These are phyloP conservation scores for Papilio polyxenes DNA, from an alignment of 1,140 invertebrate genomes.

Conservation along the genomic window DNA sequence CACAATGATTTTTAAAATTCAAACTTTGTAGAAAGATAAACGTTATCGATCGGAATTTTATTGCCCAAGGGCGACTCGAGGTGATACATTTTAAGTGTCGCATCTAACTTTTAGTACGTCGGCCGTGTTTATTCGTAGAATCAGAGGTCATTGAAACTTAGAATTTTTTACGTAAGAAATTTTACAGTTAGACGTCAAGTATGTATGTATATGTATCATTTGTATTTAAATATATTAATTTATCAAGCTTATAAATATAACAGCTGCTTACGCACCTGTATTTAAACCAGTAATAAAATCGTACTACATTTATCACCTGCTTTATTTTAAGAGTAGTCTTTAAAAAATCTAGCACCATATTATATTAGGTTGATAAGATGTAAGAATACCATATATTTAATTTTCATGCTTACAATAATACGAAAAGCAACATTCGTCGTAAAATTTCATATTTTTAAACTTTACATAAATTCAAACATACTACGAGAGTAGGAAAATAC, in stretches of 20 bases:
- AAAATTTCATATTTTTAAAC: too few relatives aligned
- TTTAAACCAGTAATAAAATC: not conserved
- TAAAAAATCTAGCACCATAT: too few relatives aligned
- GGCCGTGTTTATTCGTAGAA: conserved; percentile 31
- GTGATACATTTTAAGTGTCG: conserved; percentile 38
- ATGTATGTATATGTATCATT: too few relatives aligned
- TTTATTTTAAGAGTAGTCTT: not conserved
- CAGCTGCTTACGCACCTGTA: not conserved
- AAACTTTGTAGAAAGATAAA: conserved; percentile 15
- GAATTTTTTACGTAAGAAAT: conserved; percentile 1
- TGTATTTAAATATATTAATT: conserved; percentile 1
- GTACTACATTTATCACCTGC: not conserved
- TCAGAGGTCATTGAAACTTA: conserved; percentile 11
- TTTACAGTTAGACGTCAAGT: not conserved
- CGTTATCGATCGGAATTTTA: conserved; percentile 37
- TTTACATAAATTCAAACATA: not conserved
- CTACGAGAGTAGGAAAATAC: not conserved
- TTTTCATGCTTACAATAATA: too few relatives aligned
- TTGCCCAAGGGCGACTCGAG: conserved; percentile 32
- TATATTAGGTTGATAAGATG: too few relatives aligned
- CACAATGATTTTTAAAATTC: not conserved
- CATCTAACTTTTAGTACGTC: conserved; percentile 37
- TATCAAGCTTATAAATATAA: not conserved
- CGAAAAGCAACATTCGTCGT: too few relatives aligned
- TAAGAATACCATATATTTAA: too few relatives aligned